Conservation (phyloP, 2,797 vertebrate genomes). For the Lates japonicus region DNA sequence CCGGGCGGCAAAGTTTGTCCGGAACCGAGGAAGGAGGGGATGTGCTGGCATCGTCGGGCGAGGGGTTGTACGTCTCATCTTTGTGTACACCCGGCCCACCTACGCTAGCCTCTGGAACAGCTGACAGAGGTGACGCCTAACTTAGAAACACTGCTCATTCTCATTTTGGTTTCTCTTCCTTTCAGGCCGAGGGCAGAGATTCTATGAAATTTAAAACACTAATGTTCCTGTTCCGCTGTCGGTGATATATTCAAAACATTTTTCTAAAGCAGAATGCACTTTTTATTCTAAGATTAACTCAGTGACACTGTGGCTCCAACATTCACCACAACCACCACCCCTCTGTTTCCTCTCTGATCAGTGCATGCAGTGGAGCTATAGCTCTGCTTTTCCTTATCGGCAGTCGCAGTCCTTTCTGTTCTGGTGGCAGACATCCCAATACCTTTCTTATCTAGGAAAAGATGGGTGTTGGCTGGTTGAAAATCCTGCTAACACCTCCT, state of each 20-base stretch:
- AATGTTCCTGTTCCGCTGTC: neutral
- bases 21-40: conserved; percentile 93
- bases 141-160: neutral
- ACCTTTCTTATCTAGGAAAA: conserved; percentile 64
- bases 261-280: conserved; percentile 3
- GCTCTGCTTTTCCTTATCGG: conserved; percentile 74
- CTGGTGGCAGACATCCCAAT: conserved; percentile 47
- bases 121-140: conserved; percentile 91
- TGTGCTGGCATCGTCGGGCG: conserved; percentile 92
- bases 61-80: conserved; percentile 91
- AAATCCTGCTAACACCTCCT: conserved; percentile 58
- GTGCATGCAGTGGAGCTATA: conserved; percentile 29
- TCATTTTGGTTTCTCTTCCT: conserved; percentile 14
- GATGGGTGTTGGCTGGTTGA: conserved; percentile 79
- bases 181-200: neutral
- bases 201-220: conserved; percentile 11
- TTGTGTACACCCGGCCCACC: conserved; percentile 93
- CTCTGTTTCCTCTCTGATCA: conserved; percentile 22
- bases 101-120: conserved; percentile 87
- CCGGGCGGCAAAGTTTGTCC: conserved; percentile 93
- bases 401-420: conserved; percentile 79
- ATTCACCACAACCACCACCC: conserved; percentile 4
- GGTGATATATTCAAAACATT: neutral
- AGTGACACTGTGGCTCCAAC: conserved; percentile 16
- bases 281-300: conserved; percentile 21